Evolutionary conservation across 92 coral and sea anemone genomes (phyloP), one percentile per base, ranked within the genome.

Genomic region (Metridium senile): DNA sequence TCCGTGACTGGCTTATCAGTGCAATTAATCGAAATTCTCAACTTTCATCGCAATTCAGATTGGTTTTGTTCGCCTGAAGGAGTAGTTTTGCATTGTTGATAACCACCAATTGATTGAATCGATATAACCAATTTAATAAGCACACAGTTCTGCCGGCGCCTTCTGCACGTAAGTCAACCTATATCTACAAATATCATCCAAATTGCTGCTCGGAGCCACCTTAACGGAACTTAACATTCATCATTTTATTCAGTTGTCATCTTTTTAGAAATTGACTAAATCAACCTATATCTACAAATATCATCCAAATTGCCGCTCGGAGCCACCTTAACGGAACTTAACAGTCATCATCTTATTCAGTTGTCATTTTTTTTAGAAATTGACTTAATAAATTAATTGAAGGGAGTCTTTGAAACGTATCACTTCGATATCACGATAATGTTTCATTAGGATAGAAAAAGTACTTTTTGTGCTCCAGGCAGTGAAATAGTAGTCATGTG

Each of bases 11-110:
- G 3, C 43, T 57, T 72, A 33, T 33, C 78, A 31, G 52, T n/a
- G 16, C 76, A 72, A 72, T 58, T 52, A 28, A 72, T 33, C 76
- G 27, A 4, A 31, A 29, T 29, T 63, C 45, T 63, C 43, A 63
- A 21, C 69, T 28, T 63, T 63, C 26, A n/a, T 59, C 2, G 11
- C 6, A 31, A 16, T 8, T 18, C 10, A 19, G 69, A 30, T 20
- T 63, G 69, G 27, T 63, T 63, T 63, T 30, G 39, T 7, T 63
- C 69, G 43, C 39, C 45, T 63, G 3, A 63, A 63, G 69, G 69
- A 63, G 69, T 39, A 35, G 2, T 63, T 63, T 63, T 31, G 65
- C 43, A 63, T 63, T 3, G 33, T 31, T 21, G 69, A 63, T 63
- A 63, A 63, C 27, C 2, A 39, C 43, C 69, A n/a, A n/a, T n/a